These are phyloP conservation scores for Picus viridis DNA, from an alignment of 2,797 vertebrate genomes.

Conservation along the genomic window DNA sequence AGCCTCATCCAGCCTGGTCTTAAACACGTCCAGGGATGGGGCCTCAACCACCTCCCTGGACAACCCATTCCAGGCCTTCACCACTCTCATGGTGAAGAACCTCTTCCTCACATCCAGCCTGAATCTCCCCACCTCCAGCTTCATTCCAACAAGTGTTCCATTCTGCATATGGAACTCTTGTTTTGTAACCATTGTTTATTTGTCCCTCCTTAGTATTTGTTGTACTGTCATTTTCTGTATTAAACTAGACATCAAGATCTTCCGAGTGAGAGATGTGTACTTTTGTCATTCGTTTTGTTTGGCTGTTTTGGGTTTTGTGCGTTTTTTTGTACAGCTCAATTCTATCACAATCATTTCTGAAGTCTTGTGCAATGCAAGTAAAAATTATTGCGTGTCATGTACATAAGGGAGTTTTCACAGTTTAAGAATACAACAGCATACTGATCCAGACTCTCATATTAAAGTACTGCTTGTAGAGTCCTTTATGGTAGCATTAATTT, in stretches of 20 bases:
- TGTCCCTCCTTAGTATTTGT: not conserved
- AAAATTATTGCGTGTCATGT: not conserved
- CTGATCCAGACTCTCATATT: not conserved
- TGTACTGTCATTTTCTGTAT: not conserved
- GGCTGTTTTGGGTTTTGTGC: not conserved
- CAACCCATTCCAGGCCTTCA: too few species aligned
- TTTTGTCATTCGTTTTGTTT: not conserved
- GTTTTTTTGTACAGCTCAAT: not conserved
- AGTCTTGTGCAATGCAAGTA: not conserved
- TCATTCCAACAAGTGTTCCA: too few species aligned
- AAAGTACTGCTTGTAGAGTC: not conserved
- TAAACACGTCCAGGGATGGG: too few species aligned
- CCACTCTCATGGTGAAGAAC: too few species aligned
- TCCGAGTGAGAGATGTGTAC: not conserved
- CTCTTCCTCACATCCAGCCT: too few species aligned
- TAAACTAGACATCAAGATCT: not conserved
- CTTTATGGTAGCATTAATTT: not conserved
- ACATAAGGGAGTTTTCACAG: not conserved
- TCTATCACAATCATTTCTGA: not conserved
- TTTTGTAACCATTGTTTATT: not conserved
- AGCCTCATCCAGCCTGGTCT: too few species aligned
- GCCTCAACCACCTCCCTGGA: too few species aligned
- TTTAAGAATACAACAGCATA: not conserved
- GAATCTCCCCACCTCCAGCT: too few species aligned
- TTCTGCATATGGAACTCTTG: not conserved